Base-by-base conservation (phyloP, 2,113 vertebrate genomes). In the Carettochelys insculpta region DNA sequence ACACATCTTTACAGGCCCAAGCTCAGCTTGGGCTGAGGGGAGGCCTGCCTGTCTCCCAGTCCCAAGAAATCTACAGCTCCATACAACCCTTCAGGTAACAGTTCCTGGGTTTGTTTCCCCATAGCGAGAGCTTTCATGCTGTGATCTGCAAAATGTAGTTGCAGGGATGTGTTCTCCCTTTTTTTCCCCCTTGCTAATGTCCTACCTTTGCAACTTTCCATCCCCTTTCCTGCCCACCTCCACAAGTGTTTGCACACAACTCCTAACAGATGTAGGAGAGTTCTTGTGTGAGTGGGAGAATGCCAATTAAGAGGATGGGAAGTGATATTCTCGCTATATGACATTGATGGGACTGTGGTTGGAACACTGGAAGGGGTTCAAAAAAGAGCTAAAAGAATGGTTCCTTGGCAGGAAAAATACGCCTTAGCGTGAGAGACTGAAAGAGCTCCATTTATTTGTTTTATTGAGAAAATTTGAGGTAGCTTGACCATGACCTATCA, bases 31-130 rank as follows among this genome's bases (percentile, higher is more conserved):
- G 99, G 3, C 97, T 99, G 89, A 97, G 99, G 17, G 99, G 99
- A 4, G 99, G 99, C 83, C 97, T 99, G 13, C 99, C 99, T 0
- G 99, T 99, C 56, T 99, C 99, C 85, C 99, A 99, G 98, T 99
- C 99, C 83, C 99, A 99, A 92, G 99, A 99, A 94, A 99, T 99
- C 98, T 99, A 99, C 97, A 99, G 97, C 96, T 99, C 99, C 88
- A 98, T 99, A 48, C 98, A 98, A 82, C 98, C 99, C 78, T 99
- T 99, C 97, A 99, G 99, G 99, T 99, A 96, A 97, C 47, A 45
- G 34, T 54, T 79, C 90, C 17, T 17, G 51, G 2, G 77, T 71
- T 77, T 4, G 6, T 81, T 90, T 83, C 13, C 3, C n/a, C 29
- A 34, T 71, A 45, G 6, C 3, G n/a, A 80, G 38, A 77, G 43